Percentiles rank a stretch among this genome's conserved stretches.
These are phyloP conservation scores for Anabas testudineus DNA, from an alignment of 2,797 vertebrate genomes.

Conservation along the genomic window DNA sequence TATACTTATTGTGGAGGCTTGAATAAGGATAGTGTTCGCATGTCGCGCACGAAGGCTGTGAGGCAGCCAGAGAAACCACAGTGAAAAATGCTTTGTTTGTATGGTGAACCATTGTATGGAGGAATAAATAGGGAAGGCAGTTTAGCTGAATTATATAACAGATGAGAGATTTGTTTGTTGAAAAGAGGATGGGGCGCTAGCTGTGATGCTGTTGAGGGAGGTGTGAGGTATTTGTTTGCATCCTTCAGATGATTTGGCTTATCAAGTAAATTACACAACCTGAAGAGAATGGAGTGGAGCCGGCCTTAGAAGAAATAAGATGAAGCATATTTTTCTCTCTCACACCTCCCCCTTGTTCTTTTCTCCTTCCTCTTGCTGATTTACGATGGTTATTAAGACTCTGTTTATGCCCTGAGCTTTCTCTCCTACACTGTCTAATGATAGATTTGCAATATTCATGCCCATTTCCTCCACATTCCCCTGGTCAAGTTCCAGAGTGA, in stretches of 20 bases:
- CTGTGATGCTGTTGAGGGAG: background rate
- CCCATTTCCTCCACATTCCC: conserved; percentile 58
- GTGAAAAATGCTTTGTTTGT: conserved; percentile 39
- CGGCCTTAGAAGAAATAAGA: conserved; percentile 30
- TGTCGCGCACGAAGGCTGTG: conserved; percentile 7
- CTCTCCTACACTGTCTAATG: conserved; percentile 71
- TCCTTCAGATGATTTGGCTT: conserved; percentile 22
- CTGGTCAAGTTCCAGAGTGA: conserved; percentile 63
- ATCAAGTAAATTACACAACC: conserved; percentile 39
- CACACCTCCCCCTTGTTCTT: conserved; percentile 28
- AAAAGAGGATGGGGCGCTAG: background rate
- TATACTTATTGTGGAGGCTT: conserved; percentile 5
- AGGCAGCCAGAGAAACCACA: conserved; percentile 27
- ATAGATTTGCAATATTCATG: conserved; percentile 78
- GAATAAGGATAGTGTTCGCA: conserved; percentile 2
- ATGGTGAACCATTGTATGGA: conserved; percentile 9
- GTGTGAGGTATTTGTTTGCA: conserved; percentile 14
- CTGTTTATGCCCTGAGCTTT: conserved; percentile 80
- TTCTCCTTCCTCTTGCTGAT: conserved; percentile 65
- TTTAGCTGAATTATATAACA: conserved; percentile 53
- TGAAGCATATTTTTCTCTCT: conserved; percentile 33
- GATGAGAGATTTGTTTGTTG: conserved; percentile 29
- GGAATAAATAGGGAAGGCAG: conserved; percentile 19
- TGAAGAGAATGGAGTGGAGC: conserved; percentile 30
- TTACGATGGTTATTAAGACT: conserved; percentile 77